phyloP scores from a whole-genome alignment of 2,797 vertebrate species.

The Lithobates sylvaticus region DNA sequence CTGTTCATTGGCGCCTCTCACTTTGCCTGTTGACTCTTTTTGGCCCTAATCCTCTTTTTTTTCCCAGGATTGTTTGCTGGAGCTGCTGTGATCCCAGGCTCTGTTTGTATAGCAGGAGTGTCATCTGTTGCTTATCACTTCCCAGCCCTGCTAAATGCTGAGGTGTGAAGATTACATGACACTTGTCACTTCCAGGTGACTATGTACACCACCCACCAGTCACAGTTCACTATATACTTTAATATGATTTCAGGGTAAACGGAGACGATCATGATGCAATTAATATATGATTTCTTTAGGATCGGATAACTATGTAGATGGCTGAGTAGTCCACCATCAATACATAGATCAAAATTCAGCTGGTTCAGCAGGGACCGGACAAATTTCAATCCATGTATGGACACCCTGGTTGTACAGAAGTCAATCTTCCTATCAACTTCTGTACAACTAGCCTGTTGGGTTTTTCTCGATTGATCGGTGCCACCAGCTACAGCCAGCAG shows the following conservation, averaged over 20 bases:
- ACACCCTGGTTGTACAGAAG: too few relatives aligned
- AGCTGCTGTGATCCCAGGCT: slow-evolving; percentile 41
- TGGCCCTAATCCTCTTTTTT: slow-evolving; percentile 11
- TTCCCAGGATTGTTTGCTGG: slow-evolving; percentile 58
- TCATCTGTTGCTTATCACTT: not conserved
- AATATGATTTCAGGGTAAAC: not conserved
- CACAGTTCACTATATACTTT: not conserved
- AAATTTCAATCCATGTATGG: too few relatives aligned
- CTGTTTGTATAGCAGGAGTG: slow-evolving; percentile 35
- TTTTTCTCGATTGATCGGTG: too few relatives aligned
- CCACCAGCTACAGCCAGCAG: too few relatives aligned
- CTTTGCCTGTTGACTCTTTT: slow-evolving; percentile 46
- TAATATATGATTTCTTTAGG: not conserved
- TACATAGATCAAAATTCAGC: too few relatives aligned
- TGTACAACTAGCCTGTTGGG: too few relatives aligned
- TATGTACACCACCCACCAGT: not conserved
- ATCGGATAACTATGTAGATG: too few relatives aligned
- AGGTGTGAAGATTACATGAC: not conserved
- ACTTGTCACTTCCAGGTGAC: slow-evolving; percentile 3
- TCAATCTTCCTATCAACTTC: too few relatives aligned
- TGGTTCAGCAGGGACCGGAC: too few relatives aligned
- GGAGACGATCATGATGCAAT: too few relatives aligned
- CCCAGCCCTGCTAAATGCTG: not conserved
- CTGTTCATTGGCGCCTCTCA: not conserved
- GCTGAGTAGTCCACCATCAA: too few relatives aligned